A percentile compares a stretch with the other conserved stretches of the same genome.
These are phyloP conservation scores for Vidua chalybeata DNA, from an alignment of 2,113 vertebrate species.

Conservation along the genomic window DNA sequence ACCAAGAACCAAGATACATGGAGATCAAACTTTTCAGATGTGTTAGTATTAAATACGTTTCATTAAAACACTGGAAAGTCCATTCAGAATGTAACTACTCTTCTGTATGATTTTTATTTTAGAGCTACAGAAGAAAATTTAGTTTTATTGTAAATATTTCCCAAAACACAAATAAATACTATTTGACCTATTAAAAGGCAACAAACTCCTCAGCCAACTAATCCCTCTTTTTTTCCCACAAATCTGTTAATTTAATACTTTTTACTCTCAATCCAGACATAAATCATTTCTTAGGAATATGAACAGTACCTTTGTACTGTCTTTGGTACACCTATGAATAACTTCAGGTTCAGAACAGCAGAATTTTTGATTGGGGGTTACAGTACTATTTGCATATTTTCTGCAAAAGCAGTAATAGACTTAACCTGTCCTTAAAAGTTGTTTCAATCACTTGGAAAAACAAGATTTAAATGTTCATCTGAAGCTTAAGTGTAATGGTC, in stretches of 20 bases:
- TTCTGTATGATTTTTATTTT: neutral
- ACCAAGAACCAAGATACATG: neutral
- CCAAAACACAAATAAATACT: neutral
- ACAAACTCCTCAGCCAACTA: neutral
- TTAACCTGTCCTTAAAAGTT: neutral
- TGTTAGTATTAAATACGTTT: neutral
- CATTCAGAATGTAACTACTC: neutral
- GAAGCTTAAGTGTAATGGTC: neutral
- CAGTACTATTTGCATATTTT: neutral
- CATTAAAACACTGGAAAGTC: neutral
- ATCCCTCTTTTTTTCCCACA: neutral
- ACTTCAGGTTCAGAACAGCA: neutral
- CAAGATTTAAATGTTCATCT: neutral
- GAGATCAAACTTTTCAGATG: neutral
- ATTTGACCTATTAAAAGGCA: neutral
- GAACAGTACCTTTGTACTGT: neutral
- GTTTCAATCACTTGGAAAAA: neutral
- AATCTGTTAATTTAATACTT: neutral
- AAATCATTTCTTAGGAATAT: neutral
- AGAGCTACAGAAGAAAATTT: neutral
- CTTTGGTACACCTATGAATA: neutral
- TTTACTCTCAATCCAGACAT: neutral
- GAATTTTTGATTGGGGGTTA: neutral
- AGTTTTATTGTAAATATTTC: neutral
- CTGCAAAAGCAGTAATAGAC: neutral